These are phyloP conservation scores for Mechanitis messenoides DNA, from an alignment of 2,888 invertebrate genomes.

Conservation along the genomic window DNA sequence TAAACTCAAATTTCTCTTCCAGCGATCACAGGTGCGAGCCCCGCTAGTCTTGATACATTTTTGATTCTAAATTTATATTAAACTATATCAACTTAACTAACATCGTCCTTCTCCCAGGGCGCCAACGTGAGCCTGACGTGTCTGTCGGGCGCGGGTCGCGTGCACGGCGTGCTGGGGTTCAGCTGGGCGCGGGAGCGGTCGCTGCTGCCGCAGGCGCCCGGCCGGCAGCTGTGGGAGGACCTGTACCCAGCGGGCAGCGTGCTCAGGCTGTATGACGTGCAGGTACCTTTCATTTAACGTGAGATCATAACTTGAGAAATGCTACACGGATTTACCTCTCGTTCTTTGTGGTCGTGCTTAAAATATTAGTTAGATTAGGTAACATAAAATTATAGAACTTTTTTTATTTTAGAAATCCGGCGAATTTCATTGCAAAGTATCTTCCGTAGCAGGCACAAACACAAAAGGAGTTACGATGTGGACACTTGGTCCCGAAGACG, in stretches of 20 bases:
- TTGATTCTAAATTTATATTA: slow-evolving; percentile 21
- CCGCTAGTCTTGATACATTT: too few relatives aligned
- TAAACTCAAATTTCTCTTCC: too few relatives aligned
- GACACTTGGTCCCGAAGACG: slow-evolving; percentile 78
- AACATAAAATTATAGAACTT: background rate
- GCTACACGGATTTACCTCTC: too few relatives aligned
- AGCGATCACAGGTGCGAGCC: too few relatives aligned
- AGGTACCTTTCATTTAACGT: slow-evolving; percentile 65
- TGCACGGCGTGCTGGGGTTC: slow-evolving; percentile 83
- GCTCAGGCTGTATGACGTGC: slow-evolving; percentile 84
- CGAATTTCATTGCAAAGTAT: slow-evolving; percentile 85
- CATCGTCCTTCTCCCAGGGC: slow-evolving; percentile 66
- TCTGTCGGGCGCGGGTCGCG: slow-evolving; percentile 79
- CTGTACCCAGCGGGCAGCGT: slow-evolving; percentile 90
- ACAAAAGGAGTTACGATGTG: slow-evolving; percentile 78
- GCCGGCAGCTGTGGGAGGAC: slow-evolving; percentile 89
- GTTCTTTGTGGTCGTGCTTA: too few relatives aligned
- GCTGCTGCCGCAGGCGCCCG: slow-evolving; percentile 83
- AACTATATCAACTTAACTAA: background rate
- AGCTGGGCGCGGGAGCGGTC: slow-evolving; percentile 89
- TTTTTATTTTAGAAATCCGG: slow-evolving; percentile 80
- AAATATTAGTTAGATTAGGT: background rate
- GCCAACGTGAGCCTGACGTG: slow-evolving; percentile 83
- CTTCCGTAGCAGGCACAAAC: slow-evolving; percentile 68
- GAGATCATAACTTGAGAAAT: background rate